Evolutionary conservation across 2,888 invertebrate species (phyloP), one percentile per base, ranked within the genome.

Genomic region (Aleiodes alternator): DNA sequence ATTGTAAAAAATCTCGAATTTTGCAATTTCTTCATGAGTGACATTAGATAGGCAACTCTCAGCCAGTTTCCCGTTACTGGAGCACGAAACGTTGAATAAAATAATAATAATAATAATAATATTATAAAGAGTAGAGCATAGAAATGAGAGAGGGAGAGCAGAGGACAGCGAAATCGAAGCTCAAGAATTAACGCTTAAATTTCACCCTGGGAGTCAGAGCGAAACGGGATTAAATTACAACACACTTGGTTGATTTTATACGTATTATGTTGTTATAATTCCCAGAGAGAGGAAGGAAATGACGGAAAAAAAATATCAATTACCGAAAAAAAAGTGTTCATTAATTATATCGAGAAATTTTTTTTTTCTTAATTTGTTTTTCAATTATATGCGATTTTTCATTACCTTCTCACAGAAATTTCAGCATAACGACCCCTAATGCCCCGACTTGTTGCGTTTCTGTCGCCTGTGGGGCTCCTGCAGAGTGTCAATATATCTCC

Each of bases 371-470:
- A 55, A 55, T 16, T 16, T 11, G 5, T 4, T 7, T 38, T 38
- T 38, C 0, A 38, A 38, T 38, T 38, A 8, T 0, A 38, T 9
- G 29, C 9, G 9, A 69, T 56, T n/a, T 69, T 55, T 57, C n/a
- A n/a, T 86, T 86, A 89, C 89, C 89, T 88, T 82, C 87, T 87
- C 7, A 88, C 85, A 80, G 88, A 89, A 73, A 89, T 88, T 81
- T 89, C 89, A 34, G 89, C 89, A 79, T 89, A 89, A 76, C 89
- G 87, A 48, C 88, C 86, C 68, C 89, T 84, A 71, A 85, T 80
- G n/a, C 84, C 80, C 72, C 80, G 80, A 68, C 85, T 85, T 73
- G 84, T 83, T 66, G 79, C 81, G 72, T 80, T 82, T 48, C 75
- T 76, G n/a, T 72, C 72, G 77, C 85, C 85, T 72, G 81, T 82